Percentiles rank a stretch among this genome's conserved stretches.
phyloP scores from a whole-genome alignment of 2,113 vertebrate genomes.

The Leucosticte australis region DNA sequence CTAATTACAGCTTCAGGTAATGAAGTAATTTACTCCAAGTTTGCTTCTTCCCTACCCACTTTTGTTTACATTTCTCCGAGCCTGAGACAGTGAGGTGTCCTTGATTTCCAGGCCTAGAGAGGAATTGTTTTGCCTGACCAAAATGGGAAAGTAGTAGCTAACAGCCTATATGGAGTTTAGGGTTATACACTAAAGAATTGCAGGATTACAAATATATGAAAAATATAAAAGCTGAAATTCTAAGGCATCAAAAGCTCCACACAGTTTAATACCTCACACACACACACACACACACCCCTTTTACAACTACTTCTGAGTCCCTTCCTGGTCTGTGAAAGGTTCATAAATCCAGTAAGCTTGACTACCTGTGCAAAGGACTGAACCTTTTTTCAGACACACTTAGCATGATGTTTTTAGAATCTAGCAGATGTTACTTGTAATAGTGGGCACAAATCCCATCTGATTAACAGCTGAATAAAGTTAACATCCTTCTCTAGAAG shows the following conservation, averaged over 20 bases:
- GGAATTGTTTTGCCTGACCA: background rate
- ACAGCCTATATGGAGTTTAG: background rate
- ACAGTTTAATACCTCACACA: background rate
- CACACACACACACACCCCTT: background rate
- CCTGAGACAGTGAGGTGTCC: background rate
- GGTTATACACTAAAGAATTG: background rate
- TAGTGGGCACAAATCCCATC: background rate
- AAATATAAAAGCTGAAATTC: background rate
- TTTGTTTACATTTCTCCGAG: background rate
- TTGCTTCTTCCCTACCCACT: background rate
- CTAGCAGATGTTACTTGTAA: background rate
- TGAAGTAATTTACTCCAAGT: background rate
- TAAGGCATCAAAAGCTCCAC: background rate
- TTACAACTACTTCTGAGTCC: background rate
- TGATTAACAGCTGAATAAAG: constrained; percentile 12
- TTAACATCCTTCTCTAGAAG: background rate
- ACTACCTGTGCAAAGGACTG: background rate
- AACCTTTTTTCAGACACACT: background rate
- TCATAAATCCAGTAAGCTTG: background rate
- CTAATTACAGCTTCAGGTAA: background rate
- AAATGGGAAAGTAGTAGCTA: background rate
- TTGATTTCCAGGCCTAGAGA: background rate
- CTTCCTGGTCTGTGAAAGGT: background rate
- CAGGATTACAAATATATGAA: background rate
- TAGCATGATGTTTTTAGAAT: background rate